Evolutionary conservation across 2,888 invertebrate genomes (phyloP).

Genomic region (Pachydiplax longipennis): DNA sequence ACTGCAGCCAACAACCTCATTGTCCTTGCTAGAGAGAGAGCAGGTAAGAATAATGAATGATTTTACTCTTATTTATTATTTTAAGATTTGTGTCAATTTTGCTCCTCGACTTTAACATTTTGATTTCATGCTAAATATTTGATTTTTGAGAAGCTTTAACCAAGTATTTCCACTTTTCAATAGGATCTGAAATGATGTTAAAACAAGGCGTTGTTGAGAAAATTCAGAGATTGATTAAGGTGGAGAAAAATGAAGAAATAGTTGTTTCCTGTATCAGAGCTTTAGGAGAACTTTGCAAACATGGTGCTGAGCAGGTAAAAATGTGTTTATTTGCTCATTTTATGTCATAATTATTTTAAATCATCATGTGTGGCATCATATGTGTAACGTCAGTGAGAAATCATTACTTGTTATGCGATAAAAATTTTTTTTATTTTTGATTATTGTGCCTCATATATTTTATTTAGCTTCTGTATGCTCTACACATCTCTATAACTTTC

Average conservation of each 20-base stretch:
- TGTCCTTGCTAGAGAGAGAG: constrained; percentile 85
- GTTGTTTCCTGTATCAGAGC: constrained; percentile 74
- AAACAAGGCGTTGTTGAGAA: constrained; percentile 71
- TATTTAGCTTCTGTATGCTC: too few species aligned
- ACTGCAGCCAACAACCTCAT: constrained; percentile 90
- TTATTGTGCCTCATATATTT: too few species aligned
- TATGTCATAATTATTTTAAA: background rate
- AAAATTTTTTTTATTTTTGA: too few species aligned
- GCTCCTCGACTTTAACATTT: background rate
- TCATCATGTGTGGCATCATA: background rate
- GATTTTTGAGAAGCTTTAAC: too few species aligned
- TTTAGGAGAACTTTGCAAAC: constrained; percentile 84
- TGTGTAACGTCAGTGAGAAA: too few species aligned
- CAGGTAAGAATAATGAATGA: constrained; percentile 65
- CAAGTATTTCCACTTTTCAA: too few species aligned
- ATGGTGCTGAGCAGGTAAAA: constrained; percentile 67
- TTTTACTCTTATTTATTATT: background rate
- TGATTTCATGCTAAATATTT: background rate
- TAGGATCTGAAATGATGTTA: constrained; percentile 69
- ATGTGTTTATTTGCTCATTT: background rate
- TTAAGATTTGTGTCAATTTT: background rate
- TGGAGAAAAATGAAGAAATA: constrained; percentile 80
- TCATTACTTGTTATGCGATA: too few species aligned
- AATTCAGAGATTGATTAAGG: constrained; percentile 76
- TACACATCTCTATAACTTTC: too few species aligned